Evolutionary conservation across 2,113 vertebrate species (phyloP), one percentile per base, ranked within the genome.

Genomic region (Petaurus breviceps): DNA sequence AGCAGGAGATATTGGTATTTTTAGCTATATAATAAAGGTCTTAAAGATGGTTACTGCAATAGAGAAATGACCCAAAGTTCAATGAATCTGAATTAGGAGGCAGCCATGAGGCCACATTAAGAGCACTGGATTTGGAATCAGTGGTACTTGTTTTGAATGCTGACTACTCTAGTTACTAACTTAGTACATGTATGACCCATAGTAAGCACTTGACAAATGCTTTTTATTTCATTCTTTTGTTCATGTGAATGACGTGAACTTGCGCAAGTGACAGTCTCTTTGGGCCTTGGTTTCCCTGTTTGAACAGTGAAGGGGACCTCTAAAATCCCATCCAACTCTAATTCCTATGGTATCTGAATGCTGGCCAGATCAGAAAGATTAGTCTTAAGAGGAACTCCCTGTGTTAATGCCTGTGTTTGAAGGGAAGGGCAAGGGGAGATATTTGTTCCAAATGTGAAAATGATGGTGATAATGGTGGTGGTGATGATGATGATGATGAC

Each of bases 321-420:
- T 11, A 31, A 61, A 12, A 12, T 68, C 31, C 61, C 14, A 37
- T 37, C 61, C 31, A 37, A 68, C 31, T 16, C 31, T 68, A 37
- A 68, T 37, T 68, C 61, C 31, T 37, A 37, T 14, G 61, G 37
- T 37, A 37, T 68, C 1, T 37, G 61, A 68, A 68, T 68, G 31
- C 89, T 97, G 94, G 77, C 51, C 96, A 77, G 97, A 96, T 94
- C 92, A 97, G 91, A 98, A 96, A 95, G 77, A 12, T 96, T 0
- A 95, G 89, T 94, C 91, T 92, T 94, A 97, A 97, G 96, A 96
- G 97, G 95, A 96, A 57, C 92, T 96, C 92, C 92, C 90, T 4
- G 14, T 96, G 92, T 5, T 95, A 51, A 49, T 95, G 95, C 90
- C 91, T 96, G 92, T 0, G 0, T 96, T 97, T 46, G 52, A 96